phyloP scores from a whole-genome alignment of 2,113 vertebrate species.

The Sinosuthora webbiana region DNA sequence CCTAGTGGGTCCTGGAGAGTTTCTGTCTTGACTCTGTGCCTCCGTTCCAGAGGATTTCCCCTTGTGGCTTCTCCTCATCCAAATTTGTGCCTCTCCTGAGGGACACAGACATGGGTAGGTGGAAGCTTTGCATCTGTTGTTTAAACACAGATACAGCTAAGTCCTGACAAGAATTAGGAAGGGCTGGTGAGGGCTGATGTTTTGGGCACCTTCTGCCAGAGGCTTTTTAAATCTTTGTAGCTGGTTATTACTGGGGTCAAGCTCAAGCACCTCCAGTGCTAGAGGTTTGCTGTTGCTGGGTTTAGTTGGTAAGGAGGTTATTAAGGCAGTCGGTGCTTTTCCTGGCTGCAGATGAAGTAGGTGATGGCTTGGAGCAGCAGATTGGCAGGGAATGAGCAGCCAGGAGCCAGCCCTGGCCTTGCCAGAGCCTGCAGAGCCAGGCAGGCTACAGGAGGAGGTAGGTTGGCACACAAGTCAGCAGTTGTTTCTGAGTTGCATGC shows the following conservation, averaged over 20 bases:
- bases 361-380: not conserved
- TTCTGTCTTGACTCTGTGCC: not conserved
- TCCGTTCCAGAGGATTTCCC: constrained; percentile 28
- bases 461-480: not conserved
- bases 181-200: not conserved
- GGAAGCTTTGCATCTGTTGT: not conserved
- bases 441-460: not conserved
- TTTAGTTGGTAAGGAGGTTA: not conserved
- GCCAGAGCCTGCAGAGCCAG: not conserved
- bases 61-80: not conserved
- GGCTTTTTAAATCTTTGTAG: not conserved
- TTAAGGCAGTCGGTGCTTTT: not conserved
- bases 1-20: not conserved
- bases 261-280: not conserved
- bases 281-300: not conserved
- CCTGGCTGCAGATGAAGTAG: not conserved
- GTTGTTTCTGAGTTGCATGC: not conserved
- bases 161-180: not conserved
- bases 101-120: not conserved
- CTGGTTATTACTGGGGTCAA: not conserved
- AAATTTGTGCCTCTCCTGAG: not conserved
- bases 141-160: not conserved
- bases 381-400: not conserved
- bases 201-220: not conserved
- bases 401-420: not conserved